These are phyloP conservation scores for Tenualosa ilisha DNA, from an alignment of 2,797 vertebrate genomes.

Conservation along the genomic window DNA sequence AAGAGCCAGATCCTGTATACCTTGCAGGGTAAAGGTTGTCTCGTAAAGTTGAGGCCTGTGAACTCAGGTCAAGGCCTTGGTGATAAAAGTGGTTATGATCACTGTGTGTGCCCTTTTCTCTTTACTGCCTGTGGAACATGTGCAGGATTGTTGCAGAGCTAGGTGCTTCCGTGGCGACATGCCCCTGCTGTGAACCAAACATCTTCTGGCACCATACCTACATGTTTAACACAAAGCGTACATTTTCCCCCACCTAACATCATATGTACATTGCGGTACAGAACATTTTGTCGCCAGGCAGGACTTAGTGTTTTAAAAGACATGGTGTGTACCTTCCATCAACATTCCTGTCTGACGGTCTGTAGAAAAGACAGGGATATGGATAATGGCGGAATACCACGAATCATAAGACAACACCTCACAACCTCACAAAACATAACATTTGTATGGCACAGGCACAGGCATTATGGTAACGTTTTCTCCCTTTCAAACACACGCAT, in stretches of 20 bases:
- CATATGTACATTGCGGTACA: not conserved
- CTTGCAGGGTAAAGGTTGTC: conserved; percentile 10
- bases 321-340: not conserved
- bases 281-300: not conserved
- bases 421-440: not conserved
- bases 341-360: conserved; percentile 11
- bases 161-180: conserved; percentile 11
- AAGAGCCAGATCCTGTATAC: not conserved
- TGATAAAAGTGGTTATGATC: conserved; percentile 15
- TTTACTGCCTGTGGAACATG: not conserved
- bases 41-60: conserved; percentile 2
- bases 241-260: not conserved
- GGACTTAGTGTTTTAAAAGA: conserved; percentile 1
- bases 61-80: not conserved
- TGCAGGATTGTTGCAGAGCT: not conserved
- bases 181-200: not conserved
- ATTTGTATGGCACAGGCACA: not conserved
- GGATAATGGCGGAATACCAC: not conserved
- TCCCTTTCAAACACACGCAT: too few species aligned
- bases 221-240: not conserved
- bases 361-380: not conserved
- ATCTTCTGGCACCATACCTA: conserved; percentile 19
- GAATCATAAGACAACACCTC: not conserved
- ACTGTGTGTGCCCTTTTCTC: not conserved
- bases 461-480: too few species aligned